Evolutionary conservation across 2,113 vertebrate species (phyloP).

Genomic region (Albula goreensis): DNA sequence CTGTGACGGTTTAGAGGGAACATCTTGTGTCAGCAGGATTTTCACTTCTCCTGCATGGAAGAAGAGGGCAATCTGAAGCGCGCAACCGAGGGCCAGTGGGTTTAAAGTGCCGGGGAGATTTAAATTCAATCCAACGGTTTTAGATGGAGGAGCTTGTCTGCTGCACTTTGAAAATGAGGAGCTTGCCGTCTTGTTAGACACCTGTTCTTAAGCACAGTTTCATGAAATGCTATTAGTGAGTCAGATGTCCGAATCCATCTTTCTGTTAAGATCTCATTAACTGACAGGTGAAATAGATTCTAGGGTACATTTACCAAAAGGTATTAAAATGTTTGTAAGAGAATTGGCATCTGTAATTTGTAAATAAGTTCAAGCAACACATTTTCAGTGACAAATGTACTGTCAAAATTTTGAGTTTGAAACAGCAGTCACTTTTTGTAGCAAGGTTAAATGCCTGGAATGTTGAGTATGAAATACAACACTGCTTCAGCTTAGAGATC

Average conservation of each 20-base stretch:
- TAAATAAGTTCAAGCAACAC: no score
- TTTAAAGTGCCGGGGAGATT: background rate
- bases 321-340: background rate
- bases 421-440: background rate
- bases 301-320: background rate
- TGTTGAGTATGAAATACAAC: background rate
- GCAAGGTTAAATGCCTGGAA: background rate
- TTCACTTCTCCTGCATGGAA: background rate
- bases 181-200: background rate
- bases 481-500: background rate
- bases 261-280: background rate
- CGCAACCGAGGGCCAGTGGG: background rate
- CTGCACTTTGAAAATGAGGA: background rate
- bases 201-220: background rate
- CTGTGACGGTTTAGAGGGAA: background rate
- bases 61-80: background rate
- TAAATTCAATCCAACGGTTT: conserved; percentile 12
- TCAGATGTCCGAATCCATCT: background rate
- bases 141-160: background rate
- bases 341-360: no score
- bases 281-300: background rate
- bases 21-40: conserved; percentile 10
- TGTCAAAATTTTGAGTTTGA: background rate
- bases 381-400: background rate
- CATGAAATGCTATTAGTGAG: background rate